Evolutionary conservation across 2,888 invertebrate species (phyloP), one percentile per base, ranked within the genome.

Genomic region (Cryptocephalus moraei): DNA sequence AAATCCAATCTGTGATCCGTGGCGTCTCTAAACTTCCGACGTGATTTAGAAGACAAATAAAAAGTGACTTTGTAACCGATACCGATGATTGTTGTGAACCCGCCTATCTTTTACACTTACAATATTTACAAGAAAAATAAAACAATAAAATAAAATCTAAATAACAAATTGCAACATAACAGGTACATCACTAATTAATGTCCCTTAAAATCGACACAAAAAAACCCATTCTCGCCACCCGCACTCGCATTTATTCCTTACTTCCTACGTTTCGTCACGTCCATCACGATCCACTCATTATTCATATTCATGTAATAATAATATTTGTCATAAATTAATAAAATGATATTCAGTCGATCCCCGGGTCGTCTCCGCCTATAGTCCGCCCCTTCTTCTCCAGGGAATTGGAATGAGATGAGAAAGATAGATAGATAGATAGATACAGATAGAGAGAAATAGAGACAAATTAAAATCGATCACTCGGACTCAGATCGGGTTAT

Each of bases 121-220:
- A 36, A 11, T 40, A 13, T 40, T n/a, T 40, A 13, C 40, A 40
- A 11, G 12, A 61, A 48, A n/a, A 61, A 62, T 59, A 61, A 62
- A 67, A 67, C 65, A 67, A 65, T 65, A 63, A 68, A 65, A 68
- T 67, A 69, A 68, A 68, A 64, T 66, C 62, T 65, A 64, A 55
- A 58, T 64, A 67, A 67, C 67, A 67, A 55, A 69, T 69, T 69
- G 69, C 69, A 69, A 67, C 68, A 66, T 64, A 68, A 69, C 69
- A 69, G 69, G 69, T 69, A 69, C 69, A 62, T 68, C 61, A 65
- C 65, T 63, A 67, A 62, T 59, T 62, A 58, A 59, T 61, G 48
- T 57, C 54, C 47, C 47, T 51, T 34, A 11, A 36, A n/a, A n/a
- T n/a, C n/a, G n/a, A n/a, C n/a, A n/a, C n/a, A n/a, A n/a, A 40